Base-by-base conservation (phyloP, 2,888 invertebrate species). In the Oeneis ivallda region DNA sequence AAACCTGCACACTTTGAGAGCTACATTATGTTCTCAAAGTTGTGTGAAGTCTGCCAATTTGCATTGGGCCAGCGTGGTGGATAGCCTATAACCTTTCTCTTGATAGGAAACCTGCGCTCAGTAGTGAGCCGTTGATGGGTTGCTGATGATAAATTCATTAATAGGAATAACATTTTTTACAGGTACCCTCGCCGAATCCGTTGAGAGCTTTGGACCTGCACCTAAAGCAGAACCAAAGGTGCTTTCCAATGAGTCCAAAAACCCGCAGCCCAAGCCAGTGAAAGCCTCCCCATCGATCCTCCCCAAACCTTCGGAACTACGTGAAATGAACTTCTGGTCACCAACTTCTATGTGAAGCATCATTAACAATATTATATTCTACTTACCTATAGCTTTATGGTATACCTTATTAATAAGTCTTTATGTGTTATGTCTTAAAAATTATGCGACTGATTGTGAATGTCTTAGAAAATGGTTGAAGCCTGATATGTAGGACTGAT, bases 261-360 rank as follows among this genome's bases (percentile, higher is more conserved):
- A 79, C 0, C 84, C 82, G 26, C 85, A 77, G 67, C 80, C 84
- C 32, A 90, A 85, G 45, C 76, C 76, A 4, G 68, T 69, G 7
- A 85, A 82, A 50, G 74, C 82, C n/a, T 68, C 80, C 9, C 79
- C 75, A 41, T 76, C 83, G 17, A 89, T 93, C 74, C 91, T 92
- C 73, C 92, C 94, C 0, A 94, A 93, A 79, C 94, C 95, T 0
- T 94, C 96, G 0, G 96, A 96, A 79, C 86, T 96, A 13, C 86
- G 96, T 54, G 96, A 96, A 85, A 95, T 96, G 94, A 96, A 96
- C 84, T 96, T 96, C 87, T 96, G 96, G 96, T 95, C 96, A 7
- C 96, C 96, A 0, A 96, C 96, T 9, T 96, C 96, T 0, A 96
- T 96, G 96, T 96, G 93, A 87, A 74, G 41, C 19, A 32, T 10